Evolutionary conservation across 2,888 invertebrate species (phyloP).

Genomic region (Leucophenga montana): DNA sequence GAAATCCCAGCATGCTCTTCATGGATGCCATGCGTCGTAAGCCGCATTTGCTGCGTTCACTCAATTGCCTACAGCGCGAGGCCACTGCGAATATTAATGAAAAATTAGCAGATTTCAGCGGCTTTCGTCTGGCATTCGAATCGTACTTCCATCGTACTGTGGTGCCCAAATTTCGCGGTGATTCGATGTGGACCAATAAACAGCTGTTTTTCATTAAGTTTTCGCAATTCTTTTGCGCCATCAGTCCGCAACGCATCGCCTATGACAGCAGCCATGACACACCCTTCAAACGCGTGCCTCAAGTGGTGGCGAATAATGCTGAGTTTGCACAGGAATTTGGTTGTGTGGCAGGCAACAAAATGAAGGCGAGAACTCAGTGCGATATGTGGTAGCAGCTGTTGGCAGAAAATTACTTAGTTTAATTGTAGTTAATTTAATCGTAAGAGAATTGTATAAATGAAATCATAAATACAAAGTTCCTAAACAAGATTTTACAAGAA

Average conservation of each 20-base stretch:
- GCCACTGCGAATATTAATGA: constrained; percentile 45
- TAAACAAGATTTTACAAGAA: too few species aligned
- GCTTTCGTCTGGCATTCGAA: constrained; percentile 52
- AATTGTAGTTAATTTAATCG: constrained; percentile 4
- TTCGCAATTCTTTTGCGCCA: constrained; percentile 52
- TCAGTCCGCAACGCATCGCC: constrained; percentile 33
- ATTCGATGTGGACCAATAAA: constrained; percentile 20
- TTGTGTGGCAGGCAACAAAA: constrained; percentile 33
- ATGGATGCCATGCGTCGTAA: constrained; percentile 33
- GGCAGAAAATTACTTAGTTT: neutral
- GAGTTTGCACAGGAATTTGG: constrained; percentile 46
- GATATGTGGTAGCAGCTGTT: constrained; percentile 34
- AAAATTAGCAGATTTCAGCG: constrained; percentile 53
- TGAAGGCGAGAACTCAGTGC: constrained; percentile 36
- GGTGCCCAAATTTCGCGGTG: constrained; percentile 13
- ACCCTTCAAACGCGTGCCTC: constrained; percentile 45
- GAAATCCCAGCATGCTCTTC: constrained; percentile 38
- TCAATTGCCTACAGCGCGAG: constrained; percentile 41
- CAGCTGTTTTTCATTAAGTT: constrained; percentile 52
- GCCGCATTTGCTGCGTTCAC: constrained; percentile 20
- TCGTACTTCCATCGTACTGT: constrained; percentile 36
- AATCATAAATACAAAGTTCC: too few species aligned
- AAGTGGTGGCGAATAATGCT: constrained; percentile 44
- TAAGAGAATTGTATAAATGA: too few species aligned
- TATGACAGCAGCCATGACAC: constrained; percentile 45